These are phyloP conservation scores for Petrocephalus microphthalmus DNA, from an alignment of 2,113 vertebrate genomes.

Conservation along the genomic window DNA sequence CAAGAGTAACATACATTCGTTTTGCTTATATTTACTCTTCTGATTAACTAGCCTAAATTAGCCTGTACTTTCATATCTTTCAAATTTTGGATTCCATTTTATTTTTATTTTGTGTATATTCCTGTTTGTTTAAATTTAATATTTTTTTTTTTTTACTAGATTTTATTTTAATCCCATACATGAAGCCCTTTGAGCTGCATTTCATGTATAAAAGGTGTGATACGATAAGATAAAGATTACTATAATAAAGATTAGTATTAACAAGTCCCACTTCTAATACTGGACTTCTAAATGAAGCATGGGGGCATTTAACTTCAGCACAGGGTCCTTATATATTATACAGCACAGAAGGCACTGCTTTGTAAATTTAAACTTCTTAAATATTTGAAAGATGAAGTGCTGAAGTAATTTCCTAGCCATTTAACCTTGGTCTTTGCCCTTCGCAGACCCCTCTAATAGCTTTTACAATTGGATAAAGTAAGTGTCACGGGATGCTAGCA, in stretches of 20 bases:
- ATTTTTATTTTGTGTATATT: neutral
- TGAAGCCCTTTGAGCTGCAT: neutral
- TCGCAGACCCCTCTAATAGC: neutral
- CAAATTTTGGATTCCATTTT: neutral
- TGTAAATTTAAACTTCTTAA: neutral
- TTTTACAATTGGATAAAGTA: neutral
- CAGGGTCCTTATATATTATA: neutral
- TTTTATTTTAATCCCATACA: neutral
- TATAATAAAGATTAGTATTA: neutral
- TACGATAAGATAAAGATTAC: neutral
- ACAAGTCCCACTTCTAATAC: neutral
- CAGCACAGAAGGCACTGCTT: neutral
- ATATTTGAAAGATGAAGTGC: neutral
- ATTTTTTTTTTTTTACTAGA: neutral
- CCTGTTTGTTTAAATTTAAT: neutral
- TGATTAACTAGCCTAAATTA: too few relatives aligned
- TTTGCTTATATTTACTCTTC: too few relatives aligned
- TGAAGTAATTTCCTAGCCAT: neutral
- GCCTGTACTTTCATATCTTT: neutral
- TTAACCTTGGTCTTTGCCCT: neutral
- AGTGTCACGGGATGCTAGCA: neutral
- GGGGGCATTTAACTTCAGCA: neutral
- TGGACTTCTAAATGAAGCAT: neutral
- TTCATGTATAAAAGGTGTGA: neutral
- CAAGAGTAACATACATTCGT: too few relatives aligned